Evolutionary conservation across 2,113 vertebrate species (phyloP).

Genomic region (Neogale vison): DNA sequence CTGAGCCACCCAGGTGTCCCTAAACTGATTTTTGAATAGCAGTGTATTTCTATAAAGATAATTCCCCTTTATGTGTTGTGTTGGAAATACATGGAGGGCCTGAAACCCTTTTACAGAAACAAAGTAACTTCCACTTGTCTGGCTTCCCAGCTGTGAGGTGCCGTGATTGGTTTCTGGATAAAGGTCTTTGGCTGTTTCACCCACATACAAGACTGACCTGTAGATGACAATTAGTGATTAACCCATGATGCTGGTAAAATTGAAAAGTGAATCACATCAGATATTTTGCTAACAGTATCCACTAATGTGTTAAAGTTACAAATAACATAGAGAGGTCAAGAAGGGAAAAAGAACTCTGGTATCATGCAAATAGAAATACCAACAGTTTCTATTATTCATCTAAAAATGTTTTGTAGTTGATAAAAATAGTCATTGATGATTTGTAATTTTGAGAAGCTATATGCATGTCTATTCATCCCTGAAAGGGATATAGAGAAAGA

Average conservation of each 20-base stretch:
- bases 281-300: background rate
- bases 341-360: background rate
- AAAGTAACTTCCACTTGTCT: background rate
- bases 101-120: background rate
- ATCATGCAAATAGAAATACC: background rate
- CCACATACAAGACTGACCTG: background rate
- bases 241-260: background rate
- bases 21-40: background rate
- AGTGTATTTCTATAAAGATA: background rate
- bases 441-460: background rate
- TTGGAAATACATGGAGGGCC: background rate
- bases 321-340: background rate
- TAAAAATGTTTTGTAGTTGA: background rate
- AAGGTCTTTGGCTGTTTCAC: background rate
- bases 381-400: background rate
- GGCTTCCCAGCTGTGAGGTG: background rate
- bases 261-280: background rate
- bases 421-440: slow-evolving; percentile 17
- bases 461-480: background rate
- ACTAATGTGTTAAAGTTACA: background rate
- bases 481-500: background rate
- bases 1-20: background rate
- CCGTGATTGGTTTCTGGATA: background rate
- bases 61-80: background rate
- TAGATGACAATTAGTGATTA: background rate